Evolutionary conservation across 1,140 invertebrate genomes (phyloP), one percentile per base, ranked within the genome.

Genomic region (Bombus sylvicola): DNA sequence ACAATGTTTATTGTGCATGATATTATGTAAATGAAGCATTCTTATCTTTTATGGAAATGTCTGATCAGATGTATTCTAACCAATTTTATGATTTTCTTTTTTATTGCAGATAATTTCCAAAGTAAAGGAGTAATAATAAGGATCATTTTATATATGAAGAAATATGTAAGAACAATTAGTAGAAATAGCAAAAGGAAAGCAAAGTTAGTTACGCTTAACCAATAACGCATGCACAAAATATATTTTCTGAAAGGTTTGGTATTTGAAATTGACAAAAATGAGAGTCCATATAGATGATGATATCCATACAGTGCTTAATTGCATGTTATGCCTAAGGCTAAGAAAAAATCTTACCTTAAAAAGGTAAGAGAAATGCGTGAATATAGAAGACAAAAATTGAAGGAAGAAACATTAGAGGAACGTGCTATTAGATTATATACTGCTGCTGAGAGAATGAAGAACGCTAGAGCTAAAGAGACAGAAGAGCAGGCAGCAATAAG

Each of bases 401-500:
- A 94, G 92, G 94, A 94, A 74, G 94, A 95, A 89, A 93, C 90
- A 75, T 89, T 93, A 71, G 94, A 95, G 73, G 94, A 95, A 83
- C 92, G 94, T 71, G 92, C 93, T 72, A 77, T 94, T 41, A 93
- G 93, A 92, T 72, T 95, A 73, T 93, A 92, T 68, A 91, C 92
- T 31, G 88, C 91, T 80, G 92, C 91, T 18, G 94, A 95, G 66
- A 94, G 94, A 80, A 95, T 95, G 94, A 95, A 95, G 87, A 94
- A 94, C 74, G 93, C 92, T 0, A 92, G 95, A 39, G 91, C 94
- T 1, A 95, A 95, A 47, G 94, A 95, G 43, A 94, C 92, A 0
- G 95, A 95, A 57, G 95, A 95, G 71, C 94, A 95, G 69, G 94
- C 93, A 13, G 93, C 94, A 3, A 77, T 95, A n/a, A 91, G 95